Conservation (phyloP, 2,113 vertebrate species). For the Chlorodrepanis virens region DNA sequence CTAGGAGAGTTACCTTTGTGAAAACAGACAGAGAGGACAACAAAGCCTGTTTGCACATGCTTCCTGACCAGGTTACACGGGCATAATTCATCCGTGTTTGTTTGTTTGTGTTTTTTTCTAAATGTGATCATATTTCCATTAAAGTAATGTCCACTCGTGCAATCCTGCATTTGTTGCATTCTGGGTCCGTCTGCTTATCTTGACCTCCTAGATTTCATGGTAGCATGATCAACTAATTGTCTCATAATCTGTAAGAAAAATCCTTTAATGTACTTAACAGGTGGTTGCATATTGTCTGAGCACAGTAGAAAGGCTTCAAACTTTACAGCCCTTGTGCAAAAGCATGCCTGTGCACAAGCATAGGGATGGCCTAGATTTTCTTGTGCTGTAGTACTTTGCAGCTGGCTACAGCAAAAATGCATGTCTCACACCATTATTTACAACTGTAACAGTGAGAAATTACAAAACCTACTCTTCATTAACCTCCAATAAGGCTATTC, state of each 20-base stretch:
- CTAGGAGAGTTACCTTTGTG: neutral
- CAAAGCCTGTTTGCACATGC: neutral
- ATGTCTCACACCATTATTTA: neutral
- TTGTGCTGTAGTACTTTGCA: neutral
- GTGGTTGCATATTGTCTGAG: neutral
- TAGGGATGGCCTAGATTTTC: neutral
- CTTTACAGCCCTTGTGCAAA: neutral
- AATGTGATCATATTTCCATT: neutral
- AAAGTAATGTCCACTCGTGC: neutral
- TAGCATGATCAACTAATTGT: neutral
- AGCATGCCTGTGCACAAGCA: neutral
- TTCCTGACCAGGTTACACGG: neutral
- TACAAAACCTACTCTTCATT: slow-evolving; percentile 44
- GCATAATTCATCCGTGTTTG: neutral
- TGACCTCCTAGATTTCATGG: neutral
- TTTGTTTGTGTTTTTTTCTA: neutral
- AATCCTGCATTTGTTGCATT: neutral
- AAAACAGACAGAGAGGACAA: neutral
- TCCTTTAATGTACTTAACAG: neutral
- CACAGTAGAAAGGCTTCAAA: neutral
- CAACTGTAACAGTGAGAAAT: slow-evolving; percentile 14
- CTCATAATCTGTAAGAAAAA: neutral
- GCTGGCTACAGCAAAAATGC: neutral
- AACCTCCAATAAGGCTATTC: slow-evolving; percentile 46
- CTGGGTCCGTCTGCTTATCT: neutral